Conservation (phyloP, 2,113 vertebrate species). For the Etia nguti region DNA sequence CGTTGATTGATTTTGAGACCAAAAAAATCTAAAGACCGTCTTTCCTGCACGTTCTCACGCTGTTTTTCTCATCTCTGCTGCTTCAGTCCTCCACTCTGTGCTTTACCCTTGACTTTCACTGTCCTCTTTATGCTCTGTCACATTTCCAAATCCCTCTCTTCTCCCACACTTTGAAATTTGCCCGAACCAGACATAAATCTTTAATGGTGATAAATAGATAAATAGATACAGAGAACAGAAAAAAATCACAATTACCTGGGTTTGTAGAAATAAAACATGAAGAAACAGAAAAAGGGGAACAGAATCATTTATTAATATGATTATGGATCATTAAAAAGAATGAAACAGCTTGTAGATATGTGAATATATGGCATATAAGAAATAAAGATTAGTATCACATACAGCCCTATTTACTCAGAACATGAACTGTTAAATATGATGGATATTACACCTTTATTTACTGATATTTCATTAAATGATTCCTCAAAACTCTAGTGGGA, state of each 20-base stretch:
- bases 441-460: neutral
- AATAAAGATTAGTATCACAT: neutral
- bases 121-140: neutral
- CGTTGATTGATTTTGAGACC: slow-evolving; percentile 2
- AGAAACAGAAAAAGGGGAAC: neutral
- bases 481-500: neutral
- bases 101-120: slow-evolving; percentile 13
- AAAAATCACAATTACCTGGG: neutral
- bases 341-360: neutral
- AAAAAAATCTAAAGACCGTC: neutral
- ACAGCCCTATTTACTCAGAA: neutral
- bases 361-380: neutral
- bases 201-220: neutral
- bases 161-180: neutral
- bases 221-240: neutral
- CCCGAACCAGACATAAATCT: neutral
- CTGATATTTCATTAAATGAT: neutral
- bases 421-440: neutral
- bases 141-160: slow-evolving; percentile 24
- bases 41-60: neutral
- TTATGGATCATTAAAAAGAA: neutral
- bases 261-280: neutral
- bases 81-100: neutral
- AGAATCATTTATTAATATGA: neutral
- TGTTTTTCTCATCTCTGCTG: neutral